phyloP scores from a whole-genome alignment of 2,113 vertebrate genomes.

The Hystrix cristata region DNA sequence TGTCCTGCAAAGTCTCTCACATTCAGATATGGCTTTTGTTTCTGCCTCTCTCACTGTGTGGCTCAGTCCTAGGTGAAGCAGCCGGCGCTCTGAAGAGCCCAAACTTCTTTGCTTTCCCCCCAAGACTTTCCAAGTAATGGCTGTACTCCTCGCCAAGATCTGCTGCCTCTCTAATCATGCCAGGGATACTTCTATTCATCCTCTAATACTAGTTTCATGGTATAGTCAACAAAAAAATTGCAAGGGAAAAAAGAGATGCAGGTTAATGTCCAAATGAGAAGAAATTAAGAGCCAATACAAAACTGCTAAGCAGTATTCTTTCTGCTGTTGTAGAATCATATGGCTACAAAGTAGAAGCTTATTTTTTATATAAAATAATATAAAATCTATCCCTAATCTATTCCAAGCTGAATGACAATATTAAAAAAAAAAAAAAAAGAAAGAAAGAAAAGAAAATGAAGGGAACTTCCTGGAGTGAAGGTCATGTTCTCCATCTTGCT shows the following conservation, averaged over 20 bases:
- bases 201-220: conserved; percentile 2
- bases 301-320: background rate
- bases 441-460: background rate
- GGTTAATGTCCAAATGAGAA: background rate
- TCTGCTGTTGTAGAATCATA: background rate
- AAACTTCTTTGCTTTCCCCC: background rate
- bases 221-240: background rate
- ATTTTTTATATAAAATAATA: background rate
- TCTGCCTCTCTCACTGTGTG: background rate
- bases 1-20: background rate
- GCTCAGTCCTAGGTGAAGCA: background rate
- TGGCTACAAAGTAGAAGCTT: background rate
- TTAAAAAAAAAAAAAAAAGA: background rate
- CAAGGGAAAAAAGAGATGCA: background rate
- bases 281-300: background rate
- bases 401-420: conserved; percentile 30
- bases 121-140: background rate
- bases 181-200: background rate
- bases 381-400: background rate
- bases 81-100: background rate
- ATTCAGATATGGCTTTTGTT: background rate
- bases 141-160: background rate
- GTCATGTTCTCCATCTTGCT: background rate
- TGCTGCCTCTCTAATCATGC: background rate
- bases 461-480: background rate